phyloP scores from a whole-genome alignment of 2,797 vertebrate species.

The Myotis planiceps region DNA sequence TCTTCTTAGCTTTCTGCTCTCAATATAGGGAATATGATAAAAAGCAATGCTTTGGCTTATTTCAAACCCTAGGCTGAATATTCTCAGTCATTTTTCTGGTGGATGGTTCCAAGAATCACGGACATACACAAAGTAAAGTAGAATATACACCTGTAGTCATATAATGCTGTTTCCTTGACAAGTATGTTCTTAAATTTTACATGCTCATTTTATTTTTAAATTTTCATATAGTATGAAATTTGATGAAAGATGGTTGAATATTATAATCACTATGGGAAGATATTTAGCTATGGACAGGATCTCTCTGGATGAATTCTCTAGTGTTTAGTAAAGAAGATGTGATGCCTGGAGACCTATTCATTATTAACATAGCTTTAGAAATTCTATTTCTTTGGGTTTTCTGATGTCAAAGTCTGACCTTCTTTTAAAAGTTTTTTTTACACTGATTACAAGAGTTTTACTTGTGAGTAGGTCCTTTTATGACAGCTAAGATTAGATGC shows the following conservation, averaged over 20 bases:
- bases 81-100: neutral
- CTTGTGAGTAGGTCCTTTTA: neutral
- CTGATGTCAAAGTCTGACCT: neutral
- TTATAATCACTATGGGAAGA: neutral
- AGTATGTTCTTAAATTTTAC: neutral
- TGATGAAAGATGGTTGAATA: neutral
- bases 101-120: neutral
- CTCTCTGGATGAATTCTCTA: neutral
- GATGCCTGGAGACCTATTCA: neutral
- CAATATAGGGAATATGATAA: neutral
- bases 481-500: neutral
- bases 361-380: neutral
- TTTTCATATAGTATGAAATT: neutral
- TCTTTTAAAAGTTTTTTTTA: neutral
- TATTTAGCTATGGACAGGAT: neutral
- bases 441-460: neutral
- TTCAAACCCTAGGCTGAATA: neutral
- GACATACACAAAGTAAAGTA: neutral
- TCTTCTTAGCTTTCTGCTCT: neutral
- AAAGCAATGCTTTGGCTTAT: neutral
- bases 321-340: neutral
- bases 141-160: neutral
- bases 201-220: neutral
- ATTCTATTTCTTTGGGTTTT: neutral
- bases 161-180: neutral